phyloP scores from a whole-genome alignment of 1,140 invertebrate genomes.

The Drosophila carrolli region DNA sequence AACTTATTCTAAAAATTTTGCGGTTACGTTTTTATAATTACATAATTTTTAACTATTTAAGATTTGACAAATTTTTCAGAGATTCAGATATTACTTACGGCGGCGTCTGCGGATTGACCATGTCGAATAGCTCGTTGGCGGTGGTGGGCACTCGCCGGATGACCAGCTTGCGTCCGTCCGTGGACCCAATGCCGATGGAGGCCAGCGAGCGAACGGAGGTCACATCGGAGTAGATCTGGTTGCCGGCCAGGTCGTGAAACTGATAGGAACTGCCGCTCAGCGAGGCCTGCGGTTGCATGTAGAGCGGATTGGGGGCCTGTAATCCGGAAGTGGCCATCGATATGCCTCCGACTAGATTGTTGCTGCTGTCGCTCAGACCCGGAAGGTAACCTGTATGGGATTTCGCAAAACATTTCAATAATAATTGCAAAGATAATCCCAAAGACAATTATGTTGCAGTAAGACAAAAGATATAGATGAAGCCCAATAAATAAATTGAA shows the following conservation, averaged over 20 bases:
- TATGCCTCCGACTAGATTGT: conserved; percentile 56
- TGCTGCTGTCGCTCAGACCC: conserved; percentile 59
- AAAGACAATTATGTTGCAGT: not conserved
- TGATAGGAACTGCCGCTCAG: conserved; percentile 83
- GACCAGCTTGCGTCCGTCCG: conserved; percentile 93
- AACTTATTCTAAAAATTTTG: not conserved
- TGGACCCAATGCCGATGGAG: conserved; percentile 93
- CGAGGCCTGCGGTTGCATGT: conserved; percentile 75
- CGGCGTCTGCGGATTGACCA: conserved; percentile 91
- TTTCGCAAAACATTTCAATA: not conserved
- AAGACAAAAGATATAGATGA: too few relatives aligned
- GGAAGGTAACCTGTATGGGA: conserved; percentile 62
- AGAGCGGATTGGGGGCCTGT: conserved; percentile 64
- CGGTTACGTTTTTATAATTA: not conserved
- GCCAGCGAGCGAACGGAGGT: conserved; percentile 90
- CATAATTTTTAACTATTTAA: not conserved
- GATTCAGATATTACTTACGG: conserved; percentile 87
- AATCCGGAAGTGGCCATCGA: conserved; percentile 39
- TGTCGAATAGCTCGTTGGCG: conserved; percentile 92
- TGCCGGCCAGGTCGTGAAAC: conserved; percentile 84
- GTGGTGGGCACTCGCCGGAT: conserved; percentile 92
- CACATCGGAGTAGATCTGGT: conserved; percentile 86
- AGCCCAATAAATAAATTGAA: too few relatives aligned
- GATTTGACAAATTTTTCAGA: too few relatives aligned
- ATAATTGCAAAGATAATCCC: not conserved